A percentile compares a stretch with the other conserved stretches of the same genome.
These are phyloP conservation scores for Numenius arquata DNA, from an alignment of 2,113 vertebrate species.

Conservation along the genomic window DNA sequence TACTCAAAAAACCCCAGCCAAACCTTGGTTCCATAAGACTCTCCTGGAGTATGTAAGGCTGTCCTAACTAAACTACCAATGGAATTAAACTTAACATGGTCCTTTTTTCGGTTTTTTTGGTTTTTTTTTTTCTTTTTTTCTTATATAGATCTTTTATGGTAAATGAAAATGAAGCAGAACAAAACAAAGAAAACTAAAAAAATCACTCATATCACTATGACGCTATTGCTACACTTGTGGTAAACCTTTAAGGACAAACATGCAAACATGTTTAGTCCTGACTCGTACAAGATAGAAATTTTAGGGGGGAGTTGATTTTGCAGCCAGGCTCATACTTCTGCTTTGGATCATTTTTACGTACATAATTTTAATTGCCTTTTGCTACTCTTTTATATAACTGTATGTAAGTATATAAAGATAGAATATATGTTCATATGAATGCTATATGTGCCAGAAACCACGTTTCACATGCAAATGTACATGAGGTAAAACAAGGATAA, in stretches of 20 bases:
- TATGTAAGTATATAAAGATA: neutral
- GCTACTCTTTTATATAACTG: neutral
- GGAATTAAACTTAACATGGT: neutral
- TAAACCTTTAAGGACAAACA: neutral
- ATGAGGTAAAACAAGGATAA: neutral
- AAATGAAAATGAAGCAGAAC: neutral
- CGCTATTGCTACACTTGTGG: neutral
- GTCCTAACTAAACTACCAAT: neutral
- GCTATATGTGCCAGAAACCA: neutral
- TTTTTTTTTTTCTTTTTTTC: no score
- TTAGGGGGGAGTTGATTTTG: neutral
- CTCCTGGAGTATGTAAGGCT: neutral
- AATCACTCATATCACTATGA: neutral
- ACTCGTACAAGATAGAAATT: neutral
- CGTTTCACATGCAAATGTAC: neutral
- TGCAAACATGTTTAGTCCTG: neutral
- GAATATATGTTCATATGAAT: neutral
- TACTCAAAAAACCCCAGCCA: neutral
- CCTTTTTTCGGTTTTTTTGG: no score
- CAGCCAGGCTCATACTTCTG: neutral
- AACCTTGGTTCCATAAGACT: neutral
- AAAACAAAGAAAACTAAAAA: neutral
- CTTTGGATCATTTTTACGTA: neutral
- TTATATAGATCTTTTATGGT: neutral
- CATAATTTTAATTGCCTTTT: neutral